Evolutionary conservation across 2,888 invertebrate genomes (phyloP).

Genomic region (Amphimallon solstitiale): DNA sequence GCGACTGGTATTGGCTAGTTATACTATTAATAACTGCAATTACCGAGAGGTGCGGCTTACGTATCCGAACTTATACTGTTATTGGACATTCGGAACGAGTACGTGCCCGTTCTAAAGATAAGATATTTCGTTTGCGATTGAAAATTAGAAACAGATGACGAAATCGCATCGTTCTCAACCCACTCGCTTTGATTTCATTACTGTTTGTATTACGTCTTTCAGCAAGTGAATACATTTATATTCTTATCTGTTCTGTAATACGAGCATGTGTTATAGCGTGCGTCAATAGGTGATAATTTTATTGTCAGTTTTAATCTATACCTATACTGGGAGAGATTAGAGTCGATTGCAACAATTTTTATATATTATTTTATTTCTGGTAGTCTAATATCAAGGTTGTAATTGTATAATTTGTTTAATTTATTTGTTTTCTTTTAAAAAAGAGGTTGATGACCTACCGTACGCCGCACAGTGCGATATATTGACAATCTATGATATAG

Average conservation of each 20-base stretch:
- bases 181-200: constrained; percentile 1
- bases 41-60: constrained; percentile 46
- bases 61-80: constrained; percentile 41
- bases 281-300: too few relatives aligned
- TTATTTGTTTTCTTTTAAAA: too few relatives aligned
- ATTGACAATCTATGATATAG: too few relatives aligned
- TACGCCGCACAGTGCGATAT: too few relatives aligned
- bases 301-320: too few relatives aligned
- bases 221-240: neutral
- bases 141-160: constrained; percentile 34
- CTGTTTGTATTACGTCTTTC: neutral
- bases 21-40: constrained; percentile 48
- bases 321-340: too few relatives aligned
- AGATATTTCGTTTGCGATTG: constrained; percentile 39
- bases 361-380: too few relatives aligned
- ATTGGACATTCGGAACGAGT: constrained; percentile 39
- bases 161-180: constrained; percentile 30
- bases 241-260: too few relatives aligned
- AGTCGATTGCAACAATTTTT: too few relatives aligned
- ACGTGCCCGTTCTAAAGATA: constrained; percentile 3
- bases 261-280: constrained; percentile 1
- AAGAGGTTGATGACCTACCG: too few relatives aligned
- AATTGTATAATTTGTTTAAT: too few relatives aligned
- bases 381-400: too few relatives aligned
- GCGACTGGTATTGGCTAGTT: constrained; percentile 43